Evolutionary conservation across 1,140 invertebrate species (phyloP).

Genomic region (Diprion similis): DNA sequence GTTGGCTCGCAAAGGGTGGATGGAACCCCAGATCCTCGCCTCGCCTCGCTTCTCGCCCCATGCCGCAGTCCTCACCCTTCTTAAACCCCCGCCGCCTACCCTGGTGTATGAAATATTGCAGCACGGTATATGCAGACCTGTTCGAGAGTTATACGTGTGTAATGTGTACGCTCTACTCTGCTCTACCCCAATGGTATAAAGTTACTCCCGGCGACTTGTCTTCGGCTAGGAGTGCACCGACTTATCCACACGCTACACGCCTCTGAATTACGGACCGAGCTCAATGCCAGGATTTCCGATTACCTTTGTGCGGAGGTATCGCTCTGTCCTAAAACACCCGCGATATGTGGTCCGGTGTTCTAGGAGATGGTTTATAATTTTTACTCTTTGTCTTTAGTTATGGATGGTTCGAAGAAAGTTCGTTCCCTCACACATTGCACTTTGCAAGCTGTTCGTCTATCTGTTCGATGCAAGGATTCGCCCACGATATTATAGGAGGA

Average conservation of each 20-base stretch:
- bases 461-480: too few relatives aligned
- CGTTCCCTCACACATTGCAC: too few relatives aligned
- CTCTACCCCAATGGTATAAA: neutral
- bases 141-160: neutral
- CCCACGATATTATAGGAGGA: too few relatives aligned
- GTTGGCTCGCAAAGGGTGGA: constrained; percentile 40
- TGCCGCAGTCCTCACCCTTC: neutral
- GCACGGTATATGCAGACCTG: neutral
- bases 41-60: neutral
- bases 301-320: neutral
- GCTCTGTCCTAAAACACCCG: too few relatives aligned
- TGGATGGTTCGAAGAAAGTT: too few relatives aligned
- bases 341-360: too few relatives aligned
- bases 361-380: too few relatives aligned
- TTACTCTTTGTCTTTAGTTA: too few relatives aligned
- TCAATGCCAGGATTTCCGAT: neutral
- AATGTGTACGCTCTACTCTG: neutral
- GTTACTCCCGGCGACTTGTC: neutral
- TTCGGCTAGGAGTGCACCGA: neutral
- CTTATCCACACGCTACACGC: neutral
- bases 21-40: neutral
- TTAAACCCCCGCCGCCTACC: neutral
- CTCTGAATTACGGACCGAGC: neutral
- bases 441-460: too few relatives aligned
- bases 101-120: neutral